Conservation (phyloP, 2,113 vertebrate genomes). For the Ciconia stormi region DNA sequence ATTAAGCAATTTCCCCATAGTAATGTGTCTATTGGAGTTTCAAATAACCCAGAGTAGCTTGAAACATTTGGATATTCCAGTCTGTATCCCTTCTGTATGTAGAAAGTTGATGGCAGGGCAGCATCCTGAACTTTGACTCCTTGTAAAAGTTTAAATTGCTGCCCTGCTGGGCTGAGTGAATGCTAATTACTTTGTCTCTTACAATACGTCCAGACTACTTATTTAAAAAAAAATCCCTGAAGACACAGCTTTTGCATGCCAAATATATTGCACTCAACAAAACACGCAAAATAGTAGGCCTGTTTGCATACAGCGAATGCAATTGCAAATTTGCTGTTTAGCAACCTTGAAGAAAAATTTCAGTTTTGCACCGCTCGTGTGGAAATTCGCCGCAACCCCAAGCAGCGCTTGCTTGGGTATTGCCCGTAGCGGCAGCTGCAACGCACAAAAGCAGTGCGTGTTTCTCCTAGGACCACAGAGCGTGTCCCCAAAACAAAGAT, state of each 20-base stretch:
- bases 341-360: neutral
- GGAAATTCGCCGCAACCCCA: neutral
- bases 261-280: conserved; percentile 34
- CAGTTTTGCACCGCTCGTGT: neutral
- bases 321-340: neutral
- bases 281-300: neutral
- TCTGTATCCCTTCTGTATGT: conserved; percentile 40
- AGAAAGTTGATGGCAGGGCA: conserved; percentile 63
- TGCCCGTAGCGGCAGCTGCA: neutral
- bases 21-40: conserved; percentile 58
- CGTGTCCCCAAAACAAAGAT: neutral
- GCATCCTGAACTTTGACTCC: conserved; percentile 64
- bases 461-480: neutral
- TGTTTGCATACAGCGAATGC: neutral
- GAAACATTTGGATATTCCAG: conserved; percentile 67
- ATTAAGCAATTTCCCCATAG: conserved; percentile 63
- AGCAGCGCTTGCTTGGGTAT: neutral
- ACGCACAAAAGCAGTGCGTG: neutral
- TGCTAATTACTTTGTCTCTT: conserved; percentile 68
- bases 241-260: conserved; percentile 59
- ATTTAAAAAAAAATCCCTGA: conserved; percentile 35
- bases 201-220: conserved; percentile 56
- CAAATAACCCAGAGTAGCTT: conserved; percentile 48
- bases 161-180: conserved; percentile 65
- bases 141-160: conserved; percentile 69